Evolutionary conservation across 1,140 invertebrate species (phyloP).

Genomic region (Drosophila willistoni): DNA sequence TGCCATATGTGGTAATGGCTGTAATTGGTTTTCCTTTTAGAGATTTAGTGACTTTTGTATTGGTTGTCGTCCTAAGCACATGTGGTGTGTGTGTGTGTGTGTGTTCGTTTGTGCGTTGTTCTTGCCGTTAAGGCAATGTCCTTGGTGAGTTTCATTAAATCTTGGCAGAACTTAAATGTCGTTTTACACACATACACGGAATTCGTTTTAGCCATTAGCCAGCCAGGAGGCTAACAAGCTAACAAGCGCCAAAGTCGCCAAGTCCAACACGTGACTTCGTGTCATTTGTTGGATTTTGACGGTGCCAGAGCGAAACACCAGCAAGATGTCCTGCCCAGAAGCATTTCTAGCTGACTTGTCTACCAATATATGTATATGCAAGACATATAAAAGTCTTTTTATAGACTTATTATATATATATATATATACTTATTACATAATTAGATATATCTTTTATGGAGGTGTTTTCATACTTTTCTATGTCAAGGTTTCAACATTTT

Average conservation of each 20-base stretch:
- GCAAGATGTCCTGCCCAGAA: slow-evolving; percentile 43
- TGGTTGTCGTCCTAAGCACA: slow-evolving; percentile 51
- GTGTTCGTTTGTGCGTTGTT: neutral
- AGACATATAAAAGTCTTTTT: slow-evolving; percentile 19
- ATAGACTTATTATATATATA: slow-evolving; percentile 8
- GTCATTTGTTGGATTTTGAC: slow-evolving; percentile 73
- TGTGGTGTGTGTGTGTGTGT: neutral
- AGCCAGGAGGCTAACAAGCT: slow-evolving; percentile 68
- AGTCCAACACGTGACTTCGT: slow-evolving; percentile 80
- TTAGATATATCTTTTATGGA: slow-evolving; percentile 19
- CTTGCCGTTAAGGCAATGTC: slow-evolving; percentile 1
- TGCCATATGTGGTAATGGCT: slow-evolving; percentile 79
- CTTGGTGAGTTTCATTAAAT: slow-evolving; percentile 56
- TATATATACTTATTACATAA: neutral
- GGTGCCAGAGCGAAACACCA: slow-evolving; percentile 20
- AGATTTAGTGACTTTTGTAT: slow-evolving; percentile 80
- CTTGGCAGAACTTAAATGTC: slow-evolving; percentile 71
- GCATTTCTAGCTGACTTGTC: slow-evolving; percentile 37
- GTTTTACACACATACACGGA: slow-evolving; percentile 64
- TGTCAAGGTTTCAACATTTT: slow-evolving; percentile 35
- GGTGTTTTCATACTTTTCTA: slow-evolving; percentile 30
- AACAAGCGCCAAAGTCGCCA: slow-evolving; percentile 79
- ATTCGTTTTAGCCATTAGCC: slow-evolving; percentile 79
- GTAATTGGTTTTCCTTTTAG: slow-evolving; percentile 80
- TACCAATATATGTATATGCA: slow-evolving; percentile 32